Evolutionary conservation across 2,113 vertebrate genomes (phyloP).

Genomic region (Chaetorhynchus papuensis): DNA sequence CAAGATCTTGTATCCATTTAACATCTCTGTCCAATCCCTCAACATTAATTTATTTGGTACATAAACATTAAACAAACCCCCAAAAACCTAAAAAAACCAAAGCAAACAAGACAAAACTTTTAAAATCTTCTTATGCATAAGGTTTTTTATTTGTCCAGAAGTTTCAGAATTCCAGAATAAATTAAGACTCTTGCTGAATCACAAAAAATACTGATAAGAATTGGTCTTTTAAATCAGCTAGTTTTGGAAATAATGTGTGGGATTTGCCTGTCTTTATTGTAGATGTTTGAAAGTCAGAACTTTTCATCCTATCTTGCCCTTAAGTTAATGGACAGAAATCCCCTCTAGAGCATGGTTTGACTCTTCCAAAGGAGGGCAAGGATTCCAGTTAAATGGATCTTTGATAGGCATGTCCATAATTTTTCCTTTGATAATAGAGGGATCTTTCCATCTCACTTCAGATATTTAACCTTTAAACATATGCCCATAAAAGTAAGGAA

Average conservation of each 20-base stretch:
- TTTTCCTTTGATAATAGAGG: not conserved
- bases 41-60: not conserved
- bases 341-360: not conserved
- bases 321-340: not conserved
- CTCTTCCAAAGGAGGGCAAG: not conserved
- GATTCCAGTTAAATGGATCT: not conserved
- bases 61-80: not conserved
- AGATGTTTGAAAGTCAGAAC: not conserved
- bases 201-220: not conserved
- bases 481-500: not conserved
- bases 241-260: not conserved
- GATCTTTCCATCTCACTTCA: not conserved
- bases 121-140: not conserved
- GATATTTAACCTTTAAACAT: not conserved
- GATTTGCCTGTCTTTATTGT: not conserved
- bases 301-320: not conserved
- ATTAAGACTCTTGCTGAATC: not conserved
- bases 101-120: not conserved
- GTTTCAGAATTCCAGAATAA: not conserved
- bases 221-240: not conserved
- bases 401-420: not conserved
- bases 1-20: not conserved
- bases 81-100: accelerated
- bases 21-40: not conserved
- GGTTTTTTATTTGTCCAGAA: not conserved